Evolutionary conservation across 2,113 vertebrate genomes (phyloP), one percentile per base, ranked within the genome.

Genomic region (Pachycephala philippinensis): DNA sequence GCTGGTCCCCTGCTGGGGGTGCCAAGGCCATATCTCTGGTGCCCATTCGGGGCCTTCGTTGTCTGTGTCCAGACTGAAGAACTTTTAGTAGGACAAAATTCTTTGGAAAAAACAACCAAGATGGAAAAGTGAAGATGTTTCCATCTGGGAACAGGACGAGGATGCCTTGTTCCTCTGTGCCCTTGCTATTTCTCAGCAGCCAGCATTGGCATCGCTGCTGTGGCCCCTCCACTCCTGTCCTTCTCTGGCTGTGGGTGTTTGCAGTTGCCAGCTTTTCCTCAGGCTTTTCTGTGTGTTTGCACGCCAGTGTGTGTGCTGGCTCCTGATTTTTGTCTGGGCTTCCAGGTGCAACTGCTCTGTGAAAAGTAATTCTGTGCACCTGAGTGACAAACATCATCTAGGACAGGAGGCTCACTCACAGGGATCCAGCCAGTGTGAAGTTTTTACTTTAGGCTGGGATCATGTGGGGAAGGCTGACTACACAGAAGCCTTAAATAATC

Each of bases 21-120:
- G 28, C 45, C 39, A 40, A 64, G 77, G 57, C 63, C 13, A 2
- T 39, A 30, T 61, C 49, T 44, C 40, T 63, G 7, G 6, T 80
- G 26, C 18, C 69, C 3, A 0, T 61, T 20, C 0, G 0, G 22
- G 63, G 42, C 8, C 39, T 92, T 76, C 1, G 0, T 50, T 85
- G 23, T 84, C 20, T 20, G 27, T 1, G 1, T 94, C 53, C 26
- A 40, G 33, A 52, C 3, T 3, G 3, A 56, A 80, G 35, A 84
- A 37, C 45, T 83, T 94, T 31, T 20, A 52, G 15, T 15, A 54
- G 50, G 11, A 66, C 24, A 70, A 72, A 88, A 92, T 49, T 77
- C 52, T 33, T n/a, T 70, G 37, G n/a, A n/a, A 71, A 56, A 75
- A 88, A 42, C 28, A 83, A 26, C 24, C 3, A 19, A 64, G 20